phyloP scores from a whole-genome alignment of 2,888 invertebrate species.

The Odontothrips loti region DNA sequence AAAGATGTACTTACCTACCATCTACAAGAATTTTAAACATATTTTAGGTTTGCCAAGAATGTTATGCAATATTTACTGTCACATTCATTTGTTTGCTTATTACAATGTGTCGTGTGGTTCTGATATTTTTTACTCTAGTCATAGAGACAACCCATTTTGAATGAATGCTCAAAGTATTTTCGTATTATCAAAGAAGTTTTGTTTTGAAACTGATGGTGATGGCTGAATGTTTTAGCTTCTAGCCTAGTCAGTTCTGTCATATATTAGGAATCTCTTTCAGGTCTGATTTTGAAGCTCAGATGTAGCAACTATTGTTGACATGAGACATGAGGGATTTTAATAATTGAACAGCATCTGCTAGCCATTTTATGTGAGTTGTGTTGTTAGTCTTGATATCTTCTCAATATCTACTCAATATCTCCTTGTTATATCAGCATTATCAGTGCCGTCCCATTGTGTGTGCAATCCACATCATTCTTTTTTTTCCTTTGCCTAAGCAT shows the following conservation, averaged over 20 bases:
- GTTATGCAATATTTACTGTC: too few species aligned
- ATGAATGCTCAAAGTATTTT: neutral
- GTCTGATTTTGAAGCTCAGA: neutral
- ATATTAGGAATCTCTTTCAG: neutral
- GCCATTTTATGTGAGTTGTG: neutral
- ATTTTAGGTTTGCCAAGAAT: too few species aligned
- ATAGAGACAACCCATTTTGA: neutral
- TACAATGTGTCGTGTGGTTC: neutral
- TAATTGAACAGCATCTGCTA: too few species aligned
- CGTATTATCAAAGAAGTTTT: neutral
- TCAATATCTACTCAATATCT: neutral
- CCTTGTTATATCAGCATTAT: neutral
- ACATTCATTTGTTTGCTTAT: too few species aligned
- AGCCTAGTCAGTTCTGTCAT: neutral
- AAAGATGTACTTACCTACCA: too few species aligned
- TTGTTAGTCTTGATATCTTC: neutral
- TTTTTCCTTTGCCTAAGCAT: neutral
- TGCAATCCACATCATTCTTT: neutral
- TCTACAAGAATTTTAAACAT: too few species aligned
- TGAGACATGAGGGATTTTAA: neutral
- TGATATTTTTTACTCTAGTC: neutral
- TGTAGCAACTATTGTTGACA: neutral
- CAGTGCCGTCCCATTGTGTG: too few species aligned
- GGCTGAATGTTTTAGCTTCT: neutral
- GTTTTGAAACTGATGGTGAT: neutral